Evolutionary conservation across 2,797 vertebrate genomes (phyloP).

Genomic region (Argyrosomus regius): DNA sequence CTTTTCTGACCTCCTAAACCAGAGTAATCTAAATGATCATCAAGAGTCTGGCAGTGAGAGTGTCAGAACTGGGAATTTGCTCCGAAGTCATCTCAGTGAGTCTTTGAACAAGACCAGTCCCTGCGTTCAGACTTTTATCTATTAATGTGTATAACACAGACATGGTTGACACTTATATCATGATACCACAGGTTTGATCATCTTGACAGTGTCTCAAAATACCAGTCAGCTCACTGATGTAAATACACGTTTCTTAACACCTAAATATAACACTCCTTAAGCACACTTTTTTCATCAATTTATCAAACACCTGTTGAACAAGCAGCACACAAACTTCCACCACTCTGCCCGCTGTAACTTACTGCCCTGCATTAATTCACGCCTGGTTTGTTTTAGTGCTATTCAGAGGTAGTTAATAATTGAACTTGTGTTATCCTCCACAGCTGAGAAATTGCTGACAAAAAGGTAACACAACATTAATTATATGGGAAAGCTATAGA

Average conservation of each 20-base stretch:
- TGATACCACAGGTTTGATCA: neutral
- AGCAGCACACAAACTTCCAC: too few relatives aligned
- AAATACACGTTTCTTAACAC: neutral
- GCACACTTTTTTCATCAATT: neutral
- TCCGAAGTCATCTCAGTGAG: neutral
- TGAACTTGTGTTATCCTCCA: too few relatives aligned
- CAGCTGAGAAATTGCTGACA: too few relatives aligned
- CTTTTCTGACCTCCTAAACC: too few relatives aligned
- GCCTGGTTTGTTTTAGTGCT: too few relatives aligned
- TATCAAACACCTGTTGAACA: too few relatives aligned
- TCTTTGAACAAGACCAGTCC: neutral
- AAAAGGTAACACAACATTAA: too few relatives aligned
- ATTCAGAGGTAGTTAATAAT: too few relatives aligned
- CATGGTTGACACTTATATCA: neutral
- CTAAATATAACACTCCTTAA: neutral
- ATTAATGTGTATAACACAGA: neutral
- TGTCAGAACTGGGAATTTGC: neutral
- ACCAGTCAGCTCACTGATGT: neutral
- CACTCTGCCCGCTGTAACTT: too few relatives aligned
- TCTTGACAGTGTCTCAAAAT: constrained; percentile 1
- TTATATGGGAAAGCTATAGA: too few relatives aligned
- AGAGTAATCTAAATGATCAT: too few relatives aligned
- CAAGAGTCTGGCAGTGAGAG: neutral
- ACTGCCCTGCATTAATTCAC: too few relatives aligned
- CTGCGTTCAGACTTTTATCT: neutral